Evolutionary conservation across 2,888 invertebrate species (phyloP).

Genomic region (Colostygia pectinataria): DNA sequence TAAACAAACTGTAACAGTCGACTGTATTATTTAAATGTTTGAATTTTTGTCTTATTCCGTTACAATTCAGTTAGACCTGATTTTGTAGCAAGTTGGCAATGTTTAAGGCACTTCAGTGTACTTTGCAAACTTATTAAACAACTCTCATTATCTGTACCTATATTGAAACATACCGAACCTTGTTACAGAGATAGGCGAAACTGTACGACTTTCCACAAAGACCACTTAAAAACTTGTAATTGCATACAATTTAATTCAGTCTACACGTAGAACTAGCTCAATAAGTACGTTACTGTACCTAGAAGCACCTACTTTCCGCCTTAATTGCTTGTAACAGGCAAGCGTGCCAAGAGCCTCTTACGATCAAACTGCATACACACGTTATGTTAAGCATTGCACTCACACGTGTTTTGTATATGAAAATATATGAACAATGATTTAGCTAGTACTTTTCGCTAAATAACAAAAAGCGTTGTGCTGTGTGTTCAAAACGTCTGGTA

Average conservation of each 20-base stretch:
- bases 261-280: slow-evolving; percentile 11
- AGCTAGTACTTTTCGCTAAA: too few relatives aligned
- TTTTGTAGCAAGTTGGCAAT: too few relatives aligned
- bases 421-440: too few relatives aligned
- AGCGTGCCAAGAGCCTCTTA: slow-evolving; percentile 18
- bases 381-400: neutral
- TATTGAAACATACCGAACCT: slow-evolving; percentile 1
- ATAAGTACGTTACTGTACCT: slow-evolving; percentile 17
- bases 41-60: too few relatives aligned
- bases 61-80: too few relatives aligned
- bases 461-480: too few relatives aligned
- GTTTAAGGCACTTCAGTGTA: too few relatives aligned
- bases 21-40: too few relatives aligned
- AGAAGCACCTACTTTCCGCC: slow-evolving; percentile 17
- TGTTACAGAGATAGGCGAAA: slow-evolving; percentile 14
- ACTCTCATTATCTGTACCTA: neutral
- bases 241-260: slow-evolving; percentile 19
- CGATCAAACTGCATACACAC: neutral
- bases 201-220: slow-evolving; percentile 13
- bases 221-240: slow-evolving; percentile 18
- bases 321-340: slow-evolving; percentile 24
- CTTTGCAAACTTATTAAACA: neutral
- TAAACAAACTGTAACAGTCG: too few relatives aligned
- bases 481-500: too few relatives aligned
- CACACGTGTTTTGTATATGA: too few relatives aligned